Conservation (phyloP, 2,113 vertebrate species). For the Pelvicachromis taeniatus region DNA sequence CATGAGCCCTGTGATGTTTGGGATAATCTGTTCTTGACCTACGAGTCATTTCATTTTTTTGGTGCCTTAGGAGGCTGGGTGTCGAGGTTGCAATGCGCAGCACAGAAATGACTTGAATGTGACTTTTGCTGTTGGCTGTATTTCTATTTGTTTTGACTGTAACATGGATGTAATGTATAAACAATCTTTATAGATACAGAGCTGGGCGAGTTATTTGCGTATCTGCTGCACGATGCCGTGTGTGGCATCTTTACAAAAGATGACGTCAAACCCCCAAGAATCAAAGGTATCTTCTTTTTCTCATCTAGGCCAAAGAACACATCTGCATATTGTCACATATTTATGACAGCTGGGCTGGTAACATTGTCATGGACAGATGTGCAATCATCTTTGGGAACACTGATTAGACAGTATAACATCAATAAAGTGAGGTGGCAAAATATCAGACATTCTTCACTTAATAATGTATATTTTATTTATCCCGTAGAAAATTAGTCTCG, state of each 20-base stretch:
- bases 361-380: background rate
- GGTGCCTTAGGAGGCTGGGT: slow-evolving; percentile 51
- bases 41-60: background rate
- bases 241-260: background rate
- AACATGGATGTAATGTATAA: slow-evolving; percentile 55
- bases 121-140: slow-evolving; percentile 45
- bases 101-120: slow-evolving; percentile 50
- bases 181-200: slow-evolving; percentile 52
- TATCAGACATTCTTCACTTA: background rate
- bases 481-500: no score
- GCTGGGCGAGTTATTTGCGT: background rate
- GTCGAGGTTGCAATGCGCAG: background rate
- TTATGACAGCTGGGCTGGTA: background rate
- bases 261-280: background rate
- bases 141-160: slow-evolving; percentile 50
- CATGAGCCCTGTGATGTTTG: background rate
- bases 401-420: background rate
- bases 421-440: background rate
- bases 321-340: background rate
- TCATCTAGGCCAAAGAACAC: background rate
- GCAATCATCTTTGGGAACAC: background rate
- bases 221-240: background rate
- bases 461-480: no score
- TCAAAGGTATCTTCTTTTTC: background rate
- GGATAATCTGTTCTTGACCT: background rate